These are phyloP conservation scores for Macrophya alboannulata DNA, from an alignment of 2,888 invertebrate species.

Conservation along the genomic window DNA sequence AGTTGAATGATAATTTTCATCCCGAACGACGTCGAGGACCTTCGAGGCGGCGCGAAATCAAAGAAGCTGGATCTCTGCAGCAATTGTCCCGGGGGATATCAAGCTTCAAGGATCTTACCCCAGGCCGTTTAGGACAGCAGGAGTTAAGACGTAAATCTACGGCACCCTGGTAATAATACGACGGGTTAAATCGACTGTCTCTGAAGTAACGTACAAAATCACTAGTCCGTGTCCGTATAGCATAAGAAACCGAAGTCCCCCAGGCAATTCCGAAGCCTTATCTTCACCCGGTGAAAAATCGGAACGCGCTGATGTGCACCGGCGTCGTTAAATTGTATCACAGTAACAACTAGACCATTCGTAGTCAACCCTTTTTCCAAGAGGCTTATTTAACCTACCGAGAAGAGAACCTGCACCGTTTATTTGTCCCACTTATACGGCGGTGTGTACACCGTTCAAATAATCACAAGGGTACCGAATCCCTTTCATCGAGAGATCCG, in stretches of 20 bases:
- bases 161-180: slow-evolving; percentile 45
- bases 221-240: not conserved
- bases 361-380: not conserved
- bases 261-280: slow-evolving; percentile 38
- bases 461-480: not conserved
- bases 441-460: slow-evolving; percentile 2
- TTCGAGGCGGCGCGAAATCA: slow-evolving; percentile 31
- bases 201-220: slow-evolving; percentile 19
- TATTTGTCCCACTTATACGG: not conserved
- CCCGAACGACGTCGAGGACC: slow-evolving; percentile 11
- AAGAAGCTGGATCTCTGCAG: not conserved
- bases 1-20: not conserved
- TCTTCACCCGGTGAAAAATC: not conserved
- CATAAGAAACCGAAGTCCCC: not conserved
- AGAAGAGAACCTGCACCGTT: slow-evolving; percentile 10
- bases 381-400: not conserved
- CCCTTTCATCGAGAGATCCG: not conserved
- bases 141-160: slow-evolving; percentile 53
- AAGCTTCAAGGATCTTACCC: slow-evolving; percentile 38
- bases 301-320: not conserved
- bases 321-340: slow-evolving; percentile 40
- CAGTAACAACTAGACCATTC: slow-evolving; percentile 16
- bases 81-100: slow-evolving; percentile 15
- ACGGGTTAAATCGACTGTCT: slow-evolving; percentile 11
- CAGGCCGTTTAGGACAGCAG: slow-evolving; percentile 30